Base-by-base conservation (phyloP, 2,888 invertebrate genomes). In the Hydropsyche betteni region DNA sequence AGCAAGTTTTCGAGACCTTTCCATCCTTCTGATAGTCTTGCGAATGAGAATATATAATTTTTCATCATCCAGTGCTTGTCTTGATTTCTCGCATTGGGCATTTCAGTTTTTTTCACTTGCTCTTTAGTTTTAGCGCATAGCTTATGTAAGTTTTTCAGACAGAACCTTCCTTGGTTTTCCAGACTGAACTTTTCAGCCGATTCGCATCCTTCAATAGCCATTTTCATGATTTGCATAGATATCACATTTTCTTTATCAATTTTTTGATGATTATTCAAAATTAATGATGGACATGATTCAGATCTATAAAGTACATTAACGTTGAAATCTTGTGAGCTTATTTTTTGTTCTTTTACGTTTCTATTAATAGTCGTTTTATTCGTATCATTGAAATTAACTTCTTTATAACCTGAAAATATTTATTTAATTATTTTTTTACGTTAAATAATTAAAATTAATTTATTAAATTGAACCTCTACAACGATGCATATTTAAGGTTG, bases 91-190 rank as follows among this genome's bases (percentile, higher is more conserved):
- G 10, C n/a, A 5, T 33, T 12, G 34, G n/a, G 36, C 36, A 36
- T 3, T 36, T 64, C 64, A 4, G 34, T 33, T 5, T 64, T 34
- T n/a, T 12, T 36, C 7, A 64, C 6, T 33, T 64, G 34, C 8
- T 64, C 36, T 10, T 36, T 64, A 3, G 36, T 64, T n/a, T 64
- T 64, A 3, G 36, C 7, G n/a, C 34, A 34, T 10, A 64, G 5
- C 0, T 5, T 36, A 6, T 64, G 12, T 34, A 64, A 12, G 36
- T 64, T 64, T n/a, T 64, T 64, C 64, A 64, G 34, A 36, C 64
- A 36, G 36, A 36, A 64, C 34, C 36, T 64, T 10, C 64, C 8
- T 36, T n/a, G 64, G 34, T 64, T 64, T 36, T 64, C 36, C n/a
- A 34, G 24, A 12, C 64, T 36, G 24, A 64, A 34, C 12, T 34